A percentile compares a stretch with the other conserved stretches of the same genome.
phyloP scores from a whole-genome alignment of 2,113 vertebrate species.

The Rhabdomys dilectus region DNA sequence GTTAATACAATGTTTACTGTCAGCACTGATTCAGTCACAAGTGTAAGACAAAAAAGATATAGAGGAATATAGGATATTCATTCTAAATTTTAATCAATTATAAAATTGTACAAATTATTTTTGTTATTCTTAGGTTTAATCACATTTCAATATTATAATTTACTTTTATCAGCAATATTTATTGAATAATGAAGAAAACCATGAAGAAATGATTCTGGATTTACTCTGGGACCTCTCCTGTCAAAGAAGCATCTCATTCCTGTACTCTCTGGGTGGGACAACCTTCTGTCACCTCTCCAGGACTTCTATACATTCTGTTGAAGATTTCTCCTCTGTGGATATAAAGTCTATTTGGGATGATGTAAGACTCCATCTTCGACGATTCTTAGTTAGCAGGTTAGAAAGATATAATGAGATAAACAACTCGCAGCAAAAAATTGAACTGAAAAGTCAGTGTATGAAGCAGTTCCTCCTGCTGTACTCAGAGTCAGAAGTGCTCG shows the following conservation, averaged over 20 bases:
- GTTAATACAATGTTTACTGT: conserved; percentile 26
- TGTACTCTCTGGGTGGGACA: conserved; percentile 82
- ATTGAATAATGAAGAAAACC: conserved; percentile 88
- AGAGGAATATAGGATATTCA: background rate
- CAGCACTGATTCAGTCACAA: conserved; percentile 46
- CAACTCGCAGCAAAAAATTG: conserved; percentile 79
- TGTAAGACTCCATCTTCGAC: conserved; percentile 91
- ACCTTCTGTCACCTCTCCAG: conserved; percentile 84
- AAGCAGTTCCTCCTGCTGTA: conserved; percentile 94
- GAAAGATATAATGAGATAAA: conserved; percentile 82
- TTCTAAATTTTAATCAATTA: conserved; percentile 52
- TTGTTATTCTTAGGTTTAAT: conserved; percentile 30
- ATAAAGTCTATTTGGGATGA: conserved; percentile 93
- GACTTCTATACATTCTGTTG: conserved; percentile 90
- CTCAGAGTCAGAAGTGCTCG: conserved; percentile 92
- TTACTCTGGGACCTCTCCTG: conserved; percentile 93
- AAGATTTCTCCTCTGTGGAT: conserved; percentile 90
- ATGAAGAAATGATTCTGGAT: conserved; percentile 92
- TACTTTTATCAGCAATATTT: conserved; percentile 87
- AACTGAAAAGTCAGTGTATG: conserved; percentile 89
- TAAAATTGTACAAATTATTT: conserved; percentile 29
- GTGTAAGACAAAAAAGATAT: background rate
- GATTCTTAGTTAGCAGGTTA: conserved; percentile 91
- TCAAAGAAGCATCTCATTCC: conserved; percentile 92
- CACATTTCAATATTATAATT: conserved; percentile 73